Percentiles rank a stretch among this genome's conserved stretches.
phyloP scores from a whole-genome alignment of 2,113 vertebrate genomes.

The Illadopsis cleaveri region DNA sequence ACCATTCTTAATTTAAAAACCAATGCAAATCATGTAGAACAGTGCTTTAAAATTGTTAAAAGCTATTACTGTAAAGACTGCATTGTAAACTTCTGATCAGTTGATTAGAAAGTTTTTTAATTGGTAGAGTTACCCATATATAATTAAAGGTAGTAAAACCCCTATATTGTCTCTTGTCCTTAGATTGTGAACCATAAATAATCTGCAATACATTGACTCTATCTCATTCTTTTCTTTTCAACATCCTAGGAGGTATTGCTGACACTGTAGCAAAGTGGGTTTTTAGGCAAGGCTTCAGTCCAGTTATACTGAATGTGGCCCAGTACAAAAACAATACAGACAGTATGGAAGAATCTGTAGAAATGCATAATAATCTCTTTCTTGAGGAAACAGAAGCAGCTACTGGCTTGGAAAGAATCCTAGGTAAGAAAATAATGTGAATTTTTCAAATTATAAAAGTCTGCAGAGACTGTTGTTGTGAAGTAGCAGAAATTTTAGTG shows the following conservation, averaged over 20 bases:
- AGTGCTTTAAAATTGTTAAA: background rate
- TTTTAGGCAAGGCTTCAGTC: slow-evolving; percentile 86
- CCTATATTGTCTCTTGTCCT: background rate
- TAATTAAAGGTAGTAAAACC: background rate
- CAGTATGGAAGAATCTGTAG: slow-evolving; percentile 41
- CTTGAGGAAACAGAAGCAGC: slow-evolving; percentile 36
- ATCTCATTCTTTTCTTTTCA: background rate
- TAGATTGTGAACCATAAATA: background rate
- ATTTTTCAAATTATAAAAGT: background rate
- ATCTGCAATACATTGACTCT: background rate
- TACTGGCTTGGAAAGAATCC: slow-evolving; percentile 54
- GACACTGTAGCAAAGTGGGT: slow-evolving; percentile 95
- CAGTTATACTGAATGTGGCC: slow-evolving; percentile 78
- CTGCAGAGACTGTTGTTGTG: background rate
- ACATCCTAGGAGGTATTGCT: slow-evolving; percentile 84
- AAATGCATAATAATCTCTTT: background rate
- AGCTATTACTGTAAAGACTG: background rate
- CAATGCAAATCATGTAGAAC: background rate
- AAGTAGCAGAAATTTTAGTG: background rate
- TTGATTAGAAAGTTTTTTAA: background rate
- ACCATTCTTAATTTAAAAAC: background rate
- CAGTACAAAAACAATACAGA: slow-evolving; percentile 60
- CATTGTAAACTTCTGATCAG: background rate
- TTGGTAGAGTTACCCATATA: background rate
- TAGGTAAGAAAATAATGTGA: slow-evolving; percentile 55